A percentile compares a stretch with the other conserved stretches of the same genome.
Evolutionary conservation across 1,140 invertebrate species (phyloP).

Genomic region (Drosophila neocordata): DNA sequence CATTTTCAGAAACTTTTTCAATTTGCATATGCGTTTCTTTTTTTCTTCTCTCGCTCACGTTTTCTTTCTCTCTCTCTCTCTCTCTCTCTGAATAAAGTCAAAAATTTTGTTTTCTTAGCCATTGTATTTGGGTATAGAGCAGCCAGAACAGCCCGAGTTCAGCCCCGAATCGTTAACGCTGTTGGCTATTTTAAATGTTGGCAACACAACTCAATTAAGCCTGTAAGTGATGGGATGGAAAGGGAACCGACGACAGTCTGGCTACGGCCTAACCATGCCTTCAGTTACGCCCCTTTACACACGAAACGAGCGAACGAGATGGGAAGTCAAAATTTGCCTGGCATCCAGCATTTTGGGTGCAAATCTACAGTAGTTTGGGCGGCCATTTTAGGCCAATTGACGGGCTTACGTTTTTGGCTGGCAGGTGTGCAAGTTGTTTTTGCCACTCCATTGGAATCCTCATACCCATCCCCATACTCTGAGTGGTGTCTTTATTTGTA

Average conservation of each 20-base stretch:
- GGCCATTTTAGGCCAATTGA: slow-evolving; percentile 9
- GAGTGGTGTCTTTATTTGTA: neutral
- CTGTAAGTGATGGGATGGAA: slow-evolving; percentile 39
- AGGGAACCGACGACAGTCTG: neutral
- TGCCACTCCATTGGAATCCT: slow-evolving; percentile 39
- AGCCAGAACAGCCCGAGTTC: neutral
- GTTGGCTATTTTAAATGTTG: slow-evolving; percentile 73
- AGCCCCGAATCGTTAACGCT: slow-evolving; percentile 57
- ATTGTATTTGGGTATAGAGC: slow-evolving; percentile 5
- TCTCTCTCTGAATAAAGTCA: neutral
- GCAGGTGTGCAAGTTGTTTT: slow-evolving; percentile 60
- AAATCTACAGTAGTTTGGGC: slow-evolving; percentile 53
- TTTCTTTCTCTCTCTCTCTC: too few relatives aligned
- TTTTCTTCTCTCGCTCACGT: too few relatives aligned
- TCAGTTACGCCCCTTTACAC: slow-evolving; percentile 27
- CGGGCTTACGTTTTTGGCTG: slow-evolving; percentile 19
- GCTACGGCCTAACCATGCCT: slow-evolving; percentile 10
- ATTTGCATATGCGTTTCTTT: neutral
- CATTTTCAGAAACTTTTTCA: slow-evolving; percentile 1
- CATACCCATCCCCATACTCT: neutral
- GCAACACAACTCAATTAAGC: slow-evolving; percentile 76
- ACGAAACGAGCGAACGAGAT: slow-evolving; percentile 7
- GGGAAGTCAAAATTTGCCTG: slow-evolving; percentile 21
- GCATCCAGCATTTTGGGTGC: slow-evolving; percentile 21
- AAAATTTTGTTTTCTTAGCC: neutral